These are phyloP conservation scores for Ophion ventricosus DNA, from an alignment of 2,888 invertebrate species.

Conservation along the genomic window DNA sequence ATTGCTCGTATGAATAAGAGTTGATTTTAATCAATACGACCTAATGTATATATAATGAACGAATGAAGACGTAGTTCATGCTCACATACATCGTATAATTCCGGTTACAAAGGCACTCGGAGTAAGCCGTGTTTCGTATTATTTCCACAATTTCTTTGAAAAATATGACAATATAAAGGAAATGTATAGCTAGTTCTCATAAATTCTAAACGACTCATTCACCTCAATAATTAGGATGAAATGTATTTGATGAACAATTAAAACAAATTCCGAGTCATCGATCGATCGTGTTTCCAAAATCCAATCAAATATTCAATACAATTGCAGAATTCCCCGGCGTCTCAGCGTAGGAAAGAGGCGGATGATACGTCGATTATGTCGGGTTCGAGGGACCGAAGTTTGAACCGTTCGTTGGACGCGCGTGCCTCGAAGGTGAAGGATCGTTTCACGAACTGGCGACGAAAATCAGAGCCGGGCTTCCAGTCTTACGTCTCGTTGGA, in stretches of 20 bases:
- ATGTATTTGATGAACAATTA: not conserved
- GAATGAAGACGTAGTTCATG: not conserved
- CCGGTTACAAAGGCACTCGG: not conserved
- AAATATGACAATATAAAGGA: not conserved
- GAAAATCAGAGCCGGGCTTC: conserved; percentile 90
- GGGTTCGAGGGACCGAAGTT: conserved; percentile 75
- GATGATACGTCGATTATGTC: conserved; percentile 71
- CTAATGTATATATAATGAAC: not conserved
- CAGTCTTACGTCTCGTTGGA: conserved; percentile 80
- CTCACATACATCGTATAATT: not conserved
- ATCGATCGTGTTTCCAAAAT: not conserved
- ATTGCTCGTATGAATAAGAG: no score
- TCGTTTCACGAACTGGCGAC: conserved; percentile 87
- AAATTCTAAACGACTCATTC: not conserved
- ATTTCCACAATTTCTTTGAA: not conserved
- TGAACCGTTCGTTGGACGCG: conserved; percentile 77
- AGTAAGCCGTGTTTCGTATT: no score
- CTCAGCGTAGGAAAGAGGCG: conserved; percentile 75
- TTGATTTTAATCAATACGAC: not conserved
- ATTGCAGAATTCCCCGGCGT: conserved; percentile 78
- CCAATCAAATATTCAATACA: not conserved
- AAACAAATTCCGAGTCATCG: not conserved
- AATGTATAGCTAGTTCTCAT: not conserved
- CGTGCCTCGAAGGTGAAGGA: conserved; percentile 81
- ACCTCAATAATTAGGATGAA: not conserved